Evolutionary conservation across 2,113 vertebrate species (phyloP), one percentile per base, ranked within the genome.

Genomic region (Gobiocypris rarus): DNA sequence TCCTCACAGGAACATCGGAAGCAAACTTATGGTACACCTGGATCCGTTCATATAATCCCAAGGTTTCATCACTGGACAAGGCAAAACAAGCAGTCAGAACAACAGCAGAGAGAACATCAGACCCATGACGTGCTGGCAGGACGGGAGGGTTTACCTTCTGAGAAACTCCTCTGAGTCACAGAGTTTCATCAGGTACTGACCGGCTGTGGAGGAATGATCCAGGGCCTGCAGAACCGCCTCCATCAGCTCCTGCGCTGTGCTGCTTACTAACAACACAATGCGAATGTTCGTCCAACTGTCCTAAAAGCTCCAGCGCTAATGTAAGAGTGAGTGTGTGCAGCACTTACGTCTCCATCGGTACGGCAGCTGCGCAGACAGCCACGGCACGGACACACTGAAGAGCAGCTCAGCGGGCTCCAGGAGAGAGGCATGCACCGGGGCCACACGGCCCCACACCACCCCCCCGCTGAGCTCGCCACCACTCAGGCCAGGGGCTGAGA

Each of bases 131-230:
- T 1, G 58, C 52, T 31, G 15, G 22, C 63, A 28, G 56, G 17
- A 11, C 56, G 10, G 69, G 14, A 11, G 10, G 17, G 24, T 8
- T 87, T 86, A 94, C 94, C 91, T 94, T 22, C 34, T 89, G 71
- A 94, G 92, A 61, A 85, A 92, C 85, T 94, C 92, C 4, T 94
- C 92, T 1, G 91, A 87, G 84, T 93, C 77, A 0, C 93, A 93
- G 34, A 94, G 73, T 70, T 94, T 94, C 3, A 94, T 82, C 59
- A 93, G 76, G 59, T 86, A 90, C 13, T 83, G 52, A 1, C 13
- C 52, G 7, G 45, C n/a, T 19, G 11, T 1, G 11, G 48, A 61
- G 4, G 71, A 0, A 11, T 80, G n/a, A 8, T 91, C 89, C n/a
- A 93, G 76, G 63, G 92, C 74, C 38, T 75, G 74, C 56, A 91